Base-by-base conservation (phyloP, 2,113 vertebrate genomes). In the Sebastes schlegelii region DNA sequence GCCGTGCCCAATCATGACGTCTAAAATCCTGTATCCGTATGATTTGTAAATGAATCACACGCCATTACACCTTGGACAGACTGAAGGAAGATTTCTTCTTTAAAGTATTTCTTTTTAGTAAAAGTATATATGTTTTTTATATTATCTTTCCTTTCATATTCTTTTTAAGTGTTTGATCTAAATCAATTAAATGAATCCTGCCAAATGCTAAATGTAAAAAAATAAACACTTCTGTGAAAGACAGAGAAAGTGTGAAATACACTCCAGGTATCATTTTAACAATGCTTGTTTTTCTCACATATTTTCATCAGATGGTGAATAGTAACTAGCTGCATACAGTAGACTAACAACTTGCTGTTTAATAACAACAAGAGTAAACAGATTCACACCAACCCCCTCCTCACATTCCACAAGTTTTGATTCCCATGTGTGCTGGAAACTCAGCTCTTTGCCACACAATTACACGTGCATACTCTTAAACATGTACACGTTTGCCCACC, bases 381-480 rank as follows among this genome's bases (percentile, higher is more conserved):
- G 65, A 88, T 88, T 90, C 85, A 88, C 86, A 89, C 80, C 82
- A 83, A 80, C 78, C 68, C 76, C 88, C 77, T 60, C 82, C 71
- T 69, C 78, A 77, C 88, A 86, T 91, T 93, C 87, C 92, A 89
- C 82, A 91, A 74, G 19, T 87, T 92, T 91, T 73, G 26, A 80
- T 91, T 90, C 84, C 88, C 85, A 92, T 80, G 86, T 88, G 87
- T 80, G 82, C 58, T 82, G 84, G 68, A 87, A 89, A 90, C 76
- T 78, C 68, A 76, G 78, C 55, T 60, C 61, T 66, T 80, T 43
- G 68, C 87, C 79, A 73, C 61, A 63, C 61, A 42, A 34, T 77
- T 82, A 49, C 90, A 83, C 71, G 13, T 80, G 78, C 82, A 87
- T 49, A 60, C 73, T 85, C 60, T 71, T 48, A 70, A 75, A 78